A percentile compares a stretch with the other conserved stretches of the same genome.
Conservation (phyloP, 2,113 vertebrate species). For the Alaudala cheleensis region DNA sequence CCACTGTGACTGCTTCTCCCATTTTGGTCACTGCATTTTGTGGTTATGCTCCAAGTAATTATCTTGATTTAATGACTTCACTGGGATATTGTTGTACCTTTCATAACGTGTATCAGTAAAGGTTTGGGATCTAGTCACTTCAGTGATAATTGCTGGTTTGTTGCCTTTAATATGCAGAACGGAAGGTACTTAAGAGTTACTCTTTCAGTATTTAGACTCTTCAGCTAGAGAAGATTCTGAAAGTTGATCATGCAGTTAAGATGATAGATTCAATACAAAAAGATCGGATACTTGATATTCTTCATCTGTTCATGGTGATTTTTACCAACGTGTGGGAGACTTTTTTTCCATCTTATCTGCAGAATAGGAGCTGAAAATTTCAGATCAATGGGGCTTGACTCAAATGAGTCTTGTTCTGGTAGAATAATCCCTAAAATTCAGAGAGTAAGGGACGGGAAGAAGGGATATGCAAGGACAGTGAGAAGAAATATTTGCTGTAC, state of each 20-base stretch:
- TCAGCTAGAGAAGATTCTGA: neutral
- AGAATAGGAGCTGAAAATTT: neutral
- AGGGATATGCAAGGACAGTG: neutral
- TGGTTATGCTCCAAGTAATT: neutral
- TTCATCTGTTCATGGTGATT: neutral
- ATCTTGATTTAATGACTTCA: neutral
- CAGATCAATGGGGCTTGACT: neutral
- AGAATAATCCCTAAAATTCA: neutral
- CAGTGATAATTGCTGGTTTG: neutral
- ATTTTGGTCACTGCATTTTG: neutral
- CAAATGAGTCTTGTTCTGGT: neutral
- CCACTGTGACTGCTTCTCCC: neutral
- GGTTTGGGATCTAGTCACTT: neutral
- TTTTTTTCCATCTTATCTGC: neutral
- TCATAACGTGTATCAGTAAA: rapidly evolving
- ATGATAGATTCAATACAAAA: neutral
- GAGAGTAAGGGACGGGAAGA: neutral
- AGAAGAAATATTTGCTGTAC: neutral
- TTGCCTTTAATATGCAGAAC: neutral
- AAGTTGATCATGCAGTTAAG: neutral
- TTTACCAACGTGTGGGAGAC: neutral
- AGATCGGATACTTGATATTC: neutral
- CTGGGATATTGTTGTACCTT: neutral
- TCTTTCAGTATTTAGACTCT: neutral
- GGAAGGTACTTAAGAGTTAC: neutral